Evolutionary conservation across 2,888 invertebrate genomes (phyloP).

Genomic region (Busseola fusca): DNA sequence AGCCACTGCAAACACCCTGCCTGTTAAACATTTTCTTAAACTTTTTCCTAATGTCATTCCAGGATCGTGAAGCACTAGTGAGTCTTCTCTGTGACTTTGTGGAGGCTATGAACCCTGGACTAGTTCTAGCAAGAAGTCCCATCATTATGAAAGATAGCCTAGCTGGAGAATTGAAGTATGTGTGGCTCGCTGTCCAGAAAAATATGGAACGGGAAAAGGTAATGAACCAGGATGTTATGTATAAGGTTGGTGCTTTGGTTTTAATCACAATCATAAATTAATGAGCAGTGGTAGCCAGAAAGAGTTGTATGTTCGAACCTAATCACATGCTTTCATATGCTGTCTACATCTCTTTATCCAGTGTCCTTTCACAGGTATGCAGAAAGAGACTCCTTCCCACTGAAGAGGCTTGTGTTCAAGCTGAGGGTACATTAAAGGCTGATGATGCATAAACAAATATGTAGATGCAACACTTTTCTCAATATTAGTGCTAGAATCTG

Average conservation of each 20-base stretch:
- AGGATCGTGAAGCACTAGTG: conserved; percentile 91
- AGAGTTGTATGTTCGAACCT: too few relatives aligned
- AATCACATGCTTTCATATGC: too few relatives aligned
- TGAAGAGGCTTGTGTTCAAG: too few relatives aligned
- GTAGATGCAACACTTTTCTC: background rate
- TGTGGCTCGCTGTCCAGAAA: conserved; percentile 92
- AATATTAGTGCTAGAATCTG: background rate
- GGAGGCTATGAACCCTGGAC: conserved; percentile 92
- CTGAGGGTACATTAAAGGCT: too few relatives aligned
- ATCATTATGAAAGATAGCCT: conserved; percentile 91
- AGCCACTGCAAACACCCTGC: background rate
- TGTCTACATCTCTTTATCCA: too few relatives aligned
- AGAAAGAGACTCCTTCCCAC: too few relatives aligned
- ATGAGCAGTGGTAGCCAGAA: too few relatives aligned
- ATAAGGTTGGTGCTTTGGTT: conserved; percentile 75
- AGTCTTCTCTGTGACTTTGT: conserved; percentile 92
- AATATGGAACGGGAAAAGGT: conserved; percentile 88
- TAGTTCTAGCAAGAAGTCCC: conserved; percentile 89
- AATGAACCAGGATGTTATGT: conserved; percentile 83
- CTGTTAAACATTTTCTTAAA: background rate
- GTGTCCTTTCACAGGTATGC: too few relatives aligned
- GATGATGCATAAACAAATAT: too few relatives aligned
- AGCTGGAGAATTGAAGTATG: conserved; percentile 92
- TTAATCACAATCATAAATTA: conserved; percentile 1
- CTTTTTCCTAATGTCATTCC: conserved; percentile 54